phyloP scores from a whole-genome alignment of 2,888 invertebrate species.

The Cerceris rybyensis region DNA sequence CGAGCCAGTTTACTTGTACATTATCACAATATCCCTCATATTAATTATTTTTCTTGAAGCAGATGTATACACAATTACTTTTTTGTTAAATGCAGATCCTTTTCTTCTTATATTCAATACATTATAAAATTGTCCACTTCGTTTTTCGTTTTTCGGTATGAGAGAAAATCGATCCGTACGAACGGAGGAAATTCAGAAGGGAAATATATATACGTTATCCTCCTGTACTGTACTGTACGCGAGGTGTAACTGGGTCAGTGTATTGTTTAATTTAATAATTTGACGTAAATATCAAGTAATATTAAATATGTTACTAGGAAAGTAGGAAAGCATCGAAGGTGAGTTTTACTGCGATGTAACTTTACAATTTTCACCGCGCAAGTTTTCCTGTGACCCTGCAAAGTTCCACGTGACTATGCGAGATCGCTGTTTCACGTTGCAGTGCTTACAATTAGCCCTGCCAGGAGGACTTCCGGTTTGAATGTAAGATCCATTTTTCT shows the following conservation, averaged over 20 bases:
- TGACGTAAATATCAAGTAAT: slow-evolving; percentile 67
- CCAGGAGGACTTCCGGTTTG: neutral
- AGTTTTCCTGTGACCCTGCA: slow-evolving; percentile 47
- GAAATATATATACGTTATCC: neutral
- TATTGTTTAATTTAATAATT: slow-evolving; percentile 68
- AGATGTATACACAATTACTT: neutral
- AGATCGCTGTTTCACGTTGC: neutral
- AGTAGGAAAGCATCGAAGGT: slow-evolving; percentile 54
- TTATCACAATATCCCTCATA: neutral
- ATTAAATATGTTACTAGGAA: slow-evolving; percentile 66
- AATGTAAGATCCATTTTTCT: too few relatives aligned
- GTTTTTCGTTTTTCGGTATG: too few relatives aligned
- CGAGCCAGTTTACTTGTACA: neutral
- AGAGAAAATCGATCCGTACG: slow-evolving; percentile 22
- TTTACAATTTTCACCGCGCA: slow-evolving; percentile 64
- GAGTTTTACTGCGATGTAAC: slow-evolving; percentile 61
- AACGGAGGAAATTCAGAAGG: neutral
- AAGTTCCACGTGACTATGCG: neutral
- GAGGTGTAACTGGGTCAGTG: slow-evolving; percentile 40
- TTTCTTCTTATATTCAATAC: too few relatives aligned
- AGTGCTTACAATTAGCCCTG: neutral
- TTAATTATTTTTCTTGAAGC: neutral
- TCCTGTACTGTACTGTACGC: neutral
- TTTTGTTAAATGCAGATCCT: too few relatives aligned
- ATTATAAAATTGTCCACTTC: too few relatives aligned